A percentile compares a stretch with the other conserved stretches of the same genome.
phyloP scores from a whole-genome alignment of 2,113 vertebrate species.

The Apaloderma vittatum region DNA sequence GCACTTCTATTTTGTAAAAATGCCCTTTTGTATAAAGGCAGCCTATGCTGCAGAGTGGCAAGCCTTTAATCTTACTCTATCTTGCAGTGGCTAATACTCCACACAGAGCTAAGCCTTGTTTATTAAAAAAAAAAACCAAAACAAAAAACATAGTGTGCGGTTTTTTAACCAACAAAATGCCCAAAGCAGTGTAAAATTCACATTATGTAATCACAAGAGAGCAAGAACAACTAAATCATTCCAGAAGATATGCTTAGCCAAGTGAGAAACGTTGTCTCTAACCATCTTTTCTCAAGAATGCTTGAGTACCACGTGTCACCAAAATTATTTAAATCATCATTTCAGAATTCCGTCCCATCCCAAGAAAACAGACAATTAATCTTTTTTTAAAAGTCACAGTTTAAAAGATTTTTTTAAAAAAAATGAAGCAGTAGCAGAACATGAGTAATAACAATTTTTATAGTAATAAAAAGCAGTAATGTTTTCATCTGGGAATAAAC shows the following conservation, averaged over 20 bases:
- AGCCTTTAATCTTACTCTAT: conserved; percentile 27
- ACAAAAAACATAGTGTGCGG: background rate
- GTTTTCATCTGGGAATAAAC: background rate
- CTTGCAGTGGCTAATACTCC: background rate
- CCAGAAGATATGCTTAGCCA: conserved; percentile 51
- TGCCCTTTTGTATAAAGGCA: background rate
- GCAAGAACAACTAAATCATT: conserved; percentile 55
- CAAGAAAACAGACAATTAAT: background rate
- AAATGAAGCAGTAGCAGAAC: background rate
- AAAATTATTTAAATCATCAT: background rate
- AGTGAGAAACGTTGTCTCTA: conserved; percentile 36
- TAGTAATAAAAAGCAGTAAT: background rate
- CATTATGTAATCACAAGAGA: conserved; percentile 54
- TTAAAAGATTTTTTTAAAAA: background rate
- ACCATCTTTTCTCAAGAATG: conserved; percentile 34
- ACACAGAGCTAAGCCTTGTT: background rate
- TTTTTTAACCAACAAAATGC: conserved; percentile 23
- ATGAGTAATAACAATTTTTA: background rate
- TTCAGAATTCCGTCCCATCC: background rate
- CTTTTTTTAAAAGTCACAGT: background rate
- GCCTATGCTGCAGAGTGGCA: background rate
- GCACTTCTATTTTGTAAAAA: background rate
- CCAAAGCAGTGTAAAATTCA: conserved; percentile 54
- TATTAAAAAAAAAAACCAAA: background rate
- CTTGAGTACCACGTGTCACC: background rate